Evolutionary conservation across 2,888 invertebrate species (phyloP).

Genomic region (Strigamia transsilvanica): DNA sequence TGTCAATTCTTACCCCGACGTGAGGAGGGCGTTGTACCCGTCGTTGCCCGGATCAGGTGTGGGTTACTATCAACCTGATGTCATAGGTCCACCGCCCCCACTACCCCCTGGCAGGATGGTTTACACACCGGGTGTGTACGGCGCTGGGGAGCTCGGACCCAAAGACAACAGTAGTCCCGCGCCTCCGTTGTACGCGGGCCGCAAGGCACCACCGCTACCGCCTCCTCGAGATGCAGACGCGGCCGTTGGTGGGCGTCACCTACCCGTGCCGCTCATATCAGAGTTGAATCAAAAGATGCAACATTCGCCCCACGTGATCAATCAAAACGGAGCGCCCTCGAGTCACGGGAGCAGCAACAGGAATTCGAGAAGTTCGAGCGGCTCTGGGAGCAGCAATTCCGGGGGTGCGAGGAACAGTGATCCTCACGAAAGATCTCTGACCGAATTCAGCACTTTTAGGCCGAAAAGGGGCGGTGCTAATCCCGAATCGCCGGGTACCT

Average conservation of each 20-base stretch:
- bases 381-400: constrained; percentile 5
- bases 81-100: constrained; percentile 32
- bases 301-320: constrained; percentile 38
- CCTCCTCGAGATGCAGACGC: constrained; percentile 19
- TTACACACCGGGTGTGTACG: constrained; percentile 54
- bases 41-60: constrained; percentile 20
- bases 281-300: constrained; percentile 53
- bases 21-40: constrained; percentile 40
- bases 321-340: constrained; percentile 44
- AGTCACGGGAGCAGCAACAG: constrained; percentile 51
- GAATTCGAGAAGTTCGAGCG: constrained; percentile 50
- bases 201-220: constrained; percentile 49
- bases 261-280: constrained; percentile 52
- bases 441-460: constrained; percentile 56
- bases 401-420: constrained; percentile 55
- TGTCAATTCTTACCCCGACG: constrained; percentile 21
- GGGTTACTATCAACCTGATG: constrained; percentile 48
- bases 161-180: constrained; percentile 51
- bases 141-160: constrained; percentile 53
- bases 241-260: constrained; percentile 14
- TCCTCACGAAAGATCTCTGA: constrained; percentile 55
- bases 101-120: constrained; percentile 13
- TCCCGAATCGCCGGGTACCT: neutral
- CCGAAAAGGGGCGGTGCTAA: constrained; percentile 52
- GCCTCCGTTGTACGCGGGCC: constrained; percentile 42